Conservation (phyloP, 2,797 vertebrate genomes). For the Linurgus olivaceus region DNA sequence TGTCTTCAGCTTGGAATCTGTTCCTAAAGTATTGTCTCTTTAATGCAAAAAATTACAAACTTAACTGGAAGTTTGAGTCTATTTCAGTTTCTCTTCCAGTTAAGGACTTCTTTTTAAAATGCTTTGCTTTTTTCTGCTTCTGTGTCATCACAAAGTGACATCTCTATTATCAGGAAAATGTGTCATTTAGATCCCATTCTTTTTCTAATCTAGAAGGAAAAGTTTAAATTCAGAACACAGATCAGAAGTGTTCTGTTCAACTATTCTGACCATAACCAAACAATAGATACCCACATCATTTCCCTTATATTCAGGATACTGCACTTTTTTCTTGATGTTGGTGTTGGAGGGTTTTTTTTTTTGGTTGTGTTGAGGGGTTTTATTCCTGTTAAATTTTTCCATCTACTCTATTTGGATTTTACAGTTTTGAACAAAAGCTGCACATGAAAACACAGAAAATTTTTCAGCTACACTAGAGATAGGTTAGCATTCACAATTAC, state of each 20-base stretch:
- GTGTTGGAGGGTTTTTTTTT: not conserved
- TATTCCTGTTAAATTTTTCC: not conserved
- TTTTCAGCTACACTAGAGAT: not conserved
- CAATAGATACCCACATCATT: not conserved
- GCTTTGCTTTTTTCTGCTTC: not conserved
- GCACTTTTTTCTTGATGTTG: not conserved
- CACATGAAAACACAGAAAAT: not conserved
- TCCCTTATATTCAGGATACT: not conserved
- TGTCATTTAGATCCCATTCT: not conserved
- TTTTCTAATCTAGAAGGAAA: not conserved
- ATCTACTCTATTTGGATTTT: not conserved
- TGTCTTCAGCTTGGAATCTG: slow-evolving; percentile 22
- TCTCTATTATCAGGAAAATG: not conserved
- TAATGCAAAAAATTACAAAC: not conserved
- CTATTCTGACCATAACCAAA: not conserved
- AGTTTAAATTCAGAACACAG: not conserved
- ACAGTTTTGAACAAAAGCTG: not conserved
- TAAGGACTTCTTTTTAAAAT: not conserved
- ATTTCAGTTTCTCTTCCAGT: not conserved
- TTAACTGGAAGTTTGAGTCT: not conserved
- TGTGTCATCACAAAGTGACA: not conserved
- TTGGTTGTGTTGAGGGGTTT: not conserved
- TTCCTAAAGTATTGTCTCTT: not conserved
- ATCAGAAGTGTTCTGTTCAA: not conserved
- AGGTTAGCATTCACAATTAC: not conserved